Percentiles rank a stretch among this genome's conserved stretches.
phyloP scores from a whole-genome alignment of 2,797 vertebrate genomes.

The Emydoidea blandingii region DNA sequence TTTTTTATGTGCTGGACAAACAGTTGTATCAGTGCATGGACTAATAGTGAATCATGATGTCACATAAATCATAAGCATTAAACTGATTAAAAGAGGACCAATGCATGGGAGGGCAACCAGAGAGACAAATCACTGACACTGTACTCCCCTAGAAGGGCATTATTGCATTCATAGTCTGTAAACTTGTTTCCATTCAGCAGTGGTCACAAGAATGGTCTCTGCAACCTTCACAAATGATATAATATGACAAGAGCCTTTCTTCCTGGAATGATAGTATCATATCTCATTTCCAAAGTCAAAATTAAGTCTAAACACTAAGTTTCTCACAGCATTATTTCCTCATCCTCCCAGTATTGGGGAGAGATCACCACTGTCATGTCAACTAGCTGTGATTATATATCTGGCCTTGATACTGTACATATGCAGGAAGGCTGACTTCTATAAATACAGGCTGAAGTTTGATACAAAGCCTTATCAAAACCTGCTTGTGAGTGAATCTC shows the following conservation, averaged over 20 bases:
- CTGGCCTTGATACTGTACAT: neutral
- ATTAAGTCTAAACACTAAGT: neutral
- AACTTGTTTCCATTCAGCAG: neutral
- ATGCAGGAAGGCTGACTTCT: neutral
- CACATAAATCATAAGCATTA: neutral
- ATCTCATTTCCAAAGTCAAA: neutral
- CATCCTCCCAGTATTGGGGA: neutral
- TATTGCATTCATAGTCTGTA: neutral
- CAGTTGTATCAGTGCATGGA: neutral
- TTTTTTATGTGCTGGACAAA: neutral
- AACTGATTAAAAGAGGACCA: neutral
- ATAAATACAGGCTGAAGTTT: neutral
- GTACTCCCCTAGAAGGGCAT: neutral
- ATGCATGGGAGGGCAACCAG: neutral
- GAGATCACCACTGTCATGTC: neutral
- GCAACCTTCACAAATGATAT: neutral
- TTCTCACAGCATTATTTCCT: neutral
- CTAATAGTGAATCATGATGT: neutral
- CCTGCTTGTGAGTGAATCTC: neutral
- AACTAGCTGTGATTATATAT: neutral
- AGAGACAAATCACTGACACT: neutral
- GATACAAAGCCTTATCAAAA: neutral
- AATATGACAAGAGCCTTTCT: neutral
- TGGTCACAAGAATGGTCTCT: neutral
- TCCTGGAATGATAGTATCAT: neutral